Evolutionary conservation across 2,797 vertebrate species (phyloP).

Genomic region (Knipowitschia caucasica): DNA sequence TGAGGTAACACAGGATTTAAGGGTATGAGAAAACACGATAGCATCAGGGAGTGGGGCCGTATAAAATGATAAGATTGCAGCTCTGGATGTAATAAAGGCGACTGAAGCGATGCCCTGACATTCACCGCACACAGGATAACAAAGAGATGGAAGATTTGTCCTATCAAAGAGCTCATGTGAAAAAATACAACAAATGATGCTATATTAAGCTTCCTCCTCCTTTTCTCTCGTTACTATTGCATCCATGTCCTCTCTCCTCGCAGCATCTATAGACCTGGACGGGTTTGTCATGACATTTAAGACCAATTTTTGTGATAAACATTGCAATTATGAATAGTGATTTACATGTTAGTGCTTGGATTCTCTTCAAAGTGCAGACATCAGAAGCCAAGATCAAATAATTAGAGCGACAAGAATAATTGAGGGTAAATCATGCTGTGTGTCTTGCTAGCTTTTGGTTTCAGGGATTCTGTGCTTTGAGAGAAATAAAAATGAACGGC

Average conservation of each 20-base stretch:
- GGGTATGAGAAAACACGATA: constrained; percentile 7
- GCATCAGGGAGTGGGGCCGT: not conserved
- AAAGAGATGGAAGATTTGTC: constrained; percentile 6
- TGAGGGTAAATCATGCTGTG: too few relatives aligned
- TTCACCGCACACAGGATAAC: not conserved
- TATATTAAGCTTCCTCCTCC: not conserved
- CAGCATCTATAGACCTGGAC: too few relatives aligned
- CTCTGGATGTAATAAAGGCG: constrained; percentile 1
- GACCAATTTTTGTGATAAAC: too few relatives aligned
- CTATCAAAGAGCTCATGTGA: not conserved
- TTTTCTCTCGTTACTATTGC: not conserved
- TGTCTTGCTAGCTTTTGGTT: too few relatives aligned
- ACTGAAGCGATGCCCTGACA: constrained; percentile 2
- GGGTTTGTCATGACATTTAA: too few relatives aligned
- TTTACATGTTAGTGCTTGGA: too few relatives aligned
- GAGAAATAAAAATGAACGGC: too few relatives aligned
- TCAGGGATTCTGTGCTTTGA: too few relatives aligned
- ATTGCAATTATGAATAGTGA: too few relatives aligned
- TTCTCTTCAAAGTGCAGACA: too few relatives aligned
- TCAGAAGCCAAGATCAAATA: too few relatives aligned
- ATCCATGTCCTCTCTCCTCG: not conserved
- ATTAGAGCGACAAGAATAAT: too few relatives aligned
- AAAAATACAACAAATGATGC: not conserved
- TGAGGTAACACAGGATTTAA: constrained; percentile 4
- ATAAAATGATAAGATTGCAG: constrained; percentile 15